Evolutionary conservation across 2,797 vertebrate genomes (phyloP), one percentile per base, ranked within the genome.

Genomic region (Lerista edwardsae): DNA sequence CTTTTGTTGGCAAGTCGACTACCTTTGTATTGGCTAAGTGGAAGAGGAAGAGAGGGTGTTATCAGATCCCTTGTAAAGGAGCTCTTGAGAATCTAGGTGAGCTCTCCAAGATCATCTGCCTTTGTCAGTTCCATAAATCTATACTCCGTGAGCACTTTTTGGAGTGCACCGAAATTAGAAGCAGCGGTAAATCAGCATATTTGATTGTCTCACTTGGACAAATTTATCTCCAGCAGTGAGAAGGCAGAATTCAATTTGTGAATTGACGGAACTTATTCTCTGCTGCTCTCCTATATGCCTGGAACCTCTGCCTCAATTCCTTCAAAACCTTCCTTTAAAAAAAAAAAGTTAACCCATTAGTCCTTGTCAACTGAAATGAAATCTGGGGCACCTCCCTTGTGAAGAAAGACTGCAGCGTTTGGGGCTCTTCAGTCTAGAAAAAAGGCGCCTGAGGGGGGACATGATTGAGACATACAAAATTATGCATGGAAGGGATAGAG

Each of bases 121-220:
- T 82, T 85, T 88, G 84, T 87, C 87, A 80, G 72, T 73, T 76
- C 84, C 36, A 90, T 91, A 17, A 44, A 6, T 3, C 17, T 19
- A 17, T 5, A 25, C 17, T 31, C 34, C 6, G 10, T 39, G 17
- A 25, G 55, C 55, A 76, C 6, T 2, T 29, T n/a, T 11, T 7
- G 12, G 10, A 73, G 27, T 67, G n/a, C 44, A 27, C 51, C 6
- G n/a, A 27, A 17, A 6, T 7, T 10, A 8, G 5, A 77, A 0
- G 1, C 0, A 0, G 57, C 3, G 87, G 68, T 86, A 86, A 91
- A 86, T 2, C 84, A 86, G 41, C 62, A 25, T 89, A 87, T 85
- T 91, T 92, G 93, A 85, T 87, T 51, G 90, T 86, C 85, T 84
- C 92, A 93, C 90, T 86, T 88, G 92, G 89, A 89, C 85, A 87